Conservation (phyloP, 2,888 invertebrate species). For the Drosophila melanosoma region DNA sequence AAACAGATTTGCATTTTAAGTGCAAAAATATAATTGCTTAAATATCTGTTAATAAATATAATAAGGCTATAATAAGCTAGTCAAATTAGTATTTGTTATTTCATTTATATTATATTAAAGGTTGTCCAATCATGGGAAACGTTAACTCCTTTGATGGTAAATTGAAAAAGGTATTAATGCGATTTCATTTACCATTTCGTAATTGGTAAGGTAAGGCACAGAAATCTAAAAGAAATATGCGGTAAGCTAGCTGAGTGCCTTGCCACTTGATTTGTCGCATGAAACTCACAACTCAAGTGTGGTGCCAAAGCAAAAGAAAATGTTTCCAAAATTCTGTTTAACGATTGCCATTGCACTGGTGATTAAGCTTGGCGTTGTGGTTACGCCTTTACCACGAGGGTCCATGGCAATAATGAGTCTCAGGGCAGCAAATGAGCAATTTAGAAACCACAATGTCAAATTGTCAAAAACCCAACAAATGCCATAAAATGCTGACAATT, state of each 20-base stretch:
- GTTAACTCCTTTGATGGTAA: background rate
- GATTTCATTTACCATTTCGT: background rate
- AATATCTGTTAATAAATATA: background rate
- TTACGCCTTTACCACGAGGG: background rate
- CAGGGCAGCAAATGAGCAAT: background rate
- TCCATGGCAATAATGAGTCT: background rate
- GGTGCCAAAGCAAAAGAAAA: background rate
- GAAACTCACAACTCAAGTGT: background rate
- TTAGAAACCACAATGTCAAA: background rate
- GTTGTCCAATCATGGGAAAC: background rate
- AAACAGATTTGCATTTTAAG: constrained; percentile 34
- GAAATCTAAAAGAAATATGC: background rate
- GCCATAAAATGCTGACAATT: background rate
- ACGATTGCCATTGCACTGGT: background rate
- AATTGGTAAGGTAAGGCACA: too few species aligned
- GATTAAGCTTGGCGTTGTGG: background rate
- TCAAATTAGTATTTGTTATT: background rate
- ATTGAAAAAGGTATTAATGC: background rate
- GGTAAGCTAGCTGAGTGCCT: background rate
- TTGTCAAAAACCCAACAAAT: background rate
- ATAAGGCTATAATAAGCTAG: background rate
- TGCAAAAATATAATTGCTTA: background rate
- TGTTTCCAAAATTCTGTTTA: background rate
- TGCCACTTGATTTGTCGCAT: background rate
- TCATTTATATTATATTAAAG: background rate